Evolutionary conservation across 1,140 invertebrate species (phyloP).

Genomic region (Marisa cornuarietis): DNA sequence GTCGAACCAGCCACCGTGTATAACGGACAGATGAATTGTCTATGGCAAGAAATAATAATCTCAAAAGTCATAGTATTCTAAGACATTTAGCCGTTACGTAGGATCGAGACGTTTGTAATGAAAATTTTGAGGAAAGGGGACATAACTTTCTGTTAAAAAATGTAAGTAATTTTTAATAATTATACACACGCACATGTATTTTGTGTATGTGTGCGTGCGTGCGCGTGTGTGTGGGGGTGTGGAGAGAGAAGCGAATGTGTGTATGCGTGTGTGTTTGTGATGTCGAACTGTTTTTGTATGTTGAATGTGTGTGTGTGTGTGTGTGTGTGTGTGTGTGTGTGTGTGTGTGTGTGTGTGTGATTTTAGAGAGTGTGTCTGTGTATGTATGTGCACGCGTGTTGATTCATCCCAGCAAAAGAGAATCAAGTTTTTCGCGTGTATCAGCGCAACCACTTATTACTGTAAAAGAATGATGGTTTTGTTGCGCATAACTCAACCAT

Average conservation of each 20-base stretch:
- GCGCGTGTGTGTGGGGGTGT: not conserved
- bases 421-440: not conserved
- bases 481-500: no score
- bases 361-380: not conserved
- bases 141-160: no score
- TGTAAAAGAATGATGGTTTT: no score
- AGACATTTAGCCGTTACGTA: no score
- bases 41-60: no score
- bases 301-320: not conserved
- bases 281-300: not conserved
- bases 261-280: not conserved
- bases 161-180: not conserved
- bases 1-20: not conserved
- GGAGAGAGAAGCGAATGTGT: not conserved
- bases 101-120: no score
- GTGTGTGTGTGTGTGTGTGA: not conserved
- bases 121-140: no score
- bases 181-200: not conserved
- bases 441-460: no score
- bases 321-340: not conserved
- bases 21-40: no score
- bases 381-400: not conserved
- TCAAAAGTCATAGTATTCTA: no score
- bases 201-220: conserved; percentile 11
- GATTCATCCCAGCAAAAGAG: not conserved